A percentile compares a stretch with the other conserved stretches of the same genome.
Evolutionary conservation across 2,888 invertebrate genomes (phyloP).

Genomic region (Caenorhabditis japonica): DNA sequence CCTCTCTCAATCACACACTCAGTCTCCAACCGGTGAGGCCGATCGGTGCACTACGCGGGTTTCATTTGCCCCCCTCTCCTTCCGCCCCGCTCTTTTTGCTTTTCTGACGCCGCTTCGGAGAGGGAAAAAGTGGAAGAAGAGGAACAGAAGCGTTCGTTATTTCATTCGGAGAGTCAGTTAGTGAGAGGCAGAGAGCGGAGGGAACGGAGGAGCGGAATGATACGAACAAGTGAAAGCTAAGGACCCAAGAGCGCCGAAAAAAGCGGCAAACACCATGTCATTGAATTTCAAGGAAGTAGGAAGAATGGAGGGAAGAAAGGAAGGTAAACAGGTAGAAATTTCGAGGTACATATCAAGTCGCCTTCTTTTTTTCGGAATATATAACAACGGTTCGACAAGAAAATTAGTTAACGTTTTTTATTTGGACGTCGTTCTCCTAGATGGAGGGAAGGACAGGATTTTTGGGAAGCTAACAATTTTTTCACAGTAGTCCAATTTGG

Average conservation of each 20-base stretch:
- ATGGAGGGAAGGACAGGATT: too few species aligned
- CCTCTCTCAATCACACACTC: constrained; percentile 25
- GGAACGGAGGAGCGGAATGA: constrained; percentile 18
- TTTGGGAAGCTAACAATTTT: too few species aligned
- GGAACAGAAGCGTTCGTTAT: constrained; percentile 33
- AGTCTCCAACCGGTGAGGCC: constrained; percentile 11
- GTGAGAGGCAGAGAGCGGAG: constrained; percentile 4
- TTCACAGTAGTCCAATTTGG: too few species aligned
- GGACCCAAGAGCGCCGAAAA: constrained; percentile 21
- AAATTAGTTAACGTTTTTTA: too few species aligned
- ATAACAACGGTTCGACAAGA: too few species aligned
- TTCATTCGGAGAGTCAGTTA: too few species aligned
- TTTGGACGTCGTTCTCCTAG: too few species aligned
- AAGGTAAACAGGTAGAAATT: background rate
- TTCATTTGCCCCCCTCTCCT: constrained; percentile 9
- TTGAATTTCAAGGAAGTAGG: constrained; percentile 17
- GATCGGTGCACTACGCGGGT: constrained; percentile 26
- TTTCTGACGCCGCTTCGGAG: too few species aligned
- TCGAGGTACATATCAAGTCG: too few species aligned
- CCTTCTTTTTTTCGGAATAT: too few species aligned
- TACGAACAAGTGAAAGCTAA: constrained; percentile 14
- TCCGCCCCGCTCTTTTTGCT: background rate
- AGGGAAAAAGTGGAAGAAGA: too few species aligned
- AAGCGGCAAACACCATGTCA: constrained; percentile 3
- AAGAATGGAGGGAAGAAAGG: background rate